Conservation (phyloP, 2,797 vertebrate genomes). For the Pipistrellus kuhlii region DNA sequence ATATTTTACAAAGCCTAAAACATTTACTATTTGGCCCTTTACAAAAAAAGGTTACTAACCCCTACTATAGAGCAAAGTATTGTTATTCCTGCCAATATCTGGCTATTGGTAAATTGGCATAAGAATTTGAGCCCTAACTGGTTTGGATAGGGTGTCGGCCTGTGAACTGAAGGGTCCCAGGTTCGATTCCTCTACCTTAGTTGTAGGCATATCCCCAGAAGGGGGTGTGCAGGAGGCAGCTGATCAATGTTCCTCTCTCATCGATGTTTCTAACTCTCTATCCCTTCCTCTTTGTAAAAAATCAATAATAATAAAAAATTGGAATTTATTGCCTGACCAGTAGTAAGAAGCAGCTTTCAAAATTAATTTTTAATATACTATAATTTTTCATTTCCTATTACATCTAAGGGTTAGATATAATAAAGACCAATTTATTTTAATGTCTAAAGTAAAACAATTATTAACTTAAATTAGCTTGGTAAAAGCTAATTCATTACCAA, state of each 20-base stretch:
- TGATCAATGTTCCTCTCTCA: too few species aligned
- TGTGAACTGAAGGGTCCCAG: too few species aligned
- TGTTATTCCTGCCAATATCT: not conserved
- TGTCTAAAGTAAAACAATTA: conserved; percentile 44
- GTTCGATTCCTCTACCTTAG: too few species aligned
- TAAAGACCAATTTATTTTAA: conserved; percentile 44
- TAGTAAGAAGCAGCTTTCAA: conserved; percentile 27
- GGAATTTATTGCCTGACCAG: not conserved
- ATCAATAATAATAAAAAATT: not conserved
- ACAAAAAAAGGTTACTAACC: conserved; percentile 19
- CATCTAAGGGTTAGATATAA: not conserved
- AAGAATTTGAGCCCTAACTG: not conserved
- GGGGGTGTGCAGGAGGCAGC: too few species aligned
- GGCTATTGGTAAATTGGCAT: not conserved
- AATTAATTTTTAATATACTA: conserved; percentile 24
- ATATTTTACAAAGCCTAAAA: not conserved
- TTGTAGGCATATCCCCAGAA: too few species aligned
- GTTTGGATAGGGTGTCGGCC: too few species aligned
- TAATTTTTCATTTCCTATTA: conserved; percentile 27
- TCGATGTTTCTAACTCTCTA: too few species aligned
- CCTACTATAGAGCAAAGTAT: not conserved
- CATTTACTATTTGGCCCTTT: not conserved
- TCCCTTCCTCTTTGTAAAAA: too few species aligned
- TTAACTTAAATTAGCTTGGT: conserved; percentile 29
- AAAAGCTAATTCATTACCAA: conserved; percentile 21